Evolutionary conservation across 2,888 invertebrate species (phyloP).

Genomic region (Polyommatus iphigenia): DNA sequence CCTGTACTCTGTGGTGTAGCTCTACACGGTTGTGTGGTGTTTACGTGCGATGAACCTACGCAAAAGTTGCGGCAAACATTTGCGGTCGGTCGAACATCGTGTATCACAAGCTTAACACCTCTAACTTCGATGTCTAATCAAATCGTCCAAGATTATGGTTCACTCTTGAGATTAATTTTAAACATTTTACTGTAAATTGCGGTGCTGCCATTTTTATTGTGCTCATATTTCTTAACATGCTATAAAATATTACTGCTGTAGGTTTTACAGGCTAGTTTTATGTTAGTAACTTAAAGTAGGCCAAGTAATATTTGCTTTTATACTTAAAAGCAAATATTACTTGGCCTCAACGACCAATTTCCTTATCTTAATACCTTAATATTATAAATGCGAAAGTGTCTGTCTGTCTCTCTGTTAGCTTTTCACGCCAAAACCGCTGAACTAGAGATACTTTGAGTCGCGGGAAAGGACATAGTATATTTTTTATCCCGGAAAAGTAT

Average conservation of each 20-base stretch:
- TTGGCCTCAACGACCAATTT: not conserved
- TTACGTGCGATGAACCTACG: too few species aligned
- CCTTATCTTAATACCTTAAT: not conserved
- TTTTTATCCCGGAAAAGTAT: too few species aligned
- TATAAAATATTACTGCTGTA: not conserved
- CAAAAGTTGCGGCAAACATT: too few species aligned
- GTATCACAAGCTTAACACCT: not conserved
- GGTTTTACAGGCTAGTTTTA: not conserved
- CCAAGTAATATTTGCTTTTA: not conserved
- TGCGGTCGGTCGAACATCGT: not conserved
- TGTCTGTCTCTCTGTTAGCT: too few species aligned
- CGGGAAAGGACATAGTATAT: too few species aligned
- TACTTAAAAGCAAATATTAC: not conserved
- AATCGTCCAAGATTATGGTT: not conserved
- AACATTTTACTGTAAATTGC: slow-evolving; percentile 11
- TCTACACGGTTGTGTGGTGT: too few species aligned
- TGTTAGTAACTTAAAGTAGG: not conserved
- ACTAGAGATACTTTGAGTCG: too few species aligned
- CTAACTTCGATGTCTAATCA: slow-evolving; percentile 1
- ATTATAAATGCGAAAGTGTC: too few species aligned
- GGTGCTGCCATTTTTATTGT: not conserved
- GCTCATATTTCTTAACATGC: not conserved
- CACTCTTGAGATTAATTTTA: not conserved
- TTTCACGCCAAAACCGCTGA: too few species aligned
- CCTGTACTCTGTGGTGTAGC: too few species aligned